Base-by-base conservation (phyloP, 2,888 invertebrate genomes). In the Thymelicus sylvestris region DNA sequence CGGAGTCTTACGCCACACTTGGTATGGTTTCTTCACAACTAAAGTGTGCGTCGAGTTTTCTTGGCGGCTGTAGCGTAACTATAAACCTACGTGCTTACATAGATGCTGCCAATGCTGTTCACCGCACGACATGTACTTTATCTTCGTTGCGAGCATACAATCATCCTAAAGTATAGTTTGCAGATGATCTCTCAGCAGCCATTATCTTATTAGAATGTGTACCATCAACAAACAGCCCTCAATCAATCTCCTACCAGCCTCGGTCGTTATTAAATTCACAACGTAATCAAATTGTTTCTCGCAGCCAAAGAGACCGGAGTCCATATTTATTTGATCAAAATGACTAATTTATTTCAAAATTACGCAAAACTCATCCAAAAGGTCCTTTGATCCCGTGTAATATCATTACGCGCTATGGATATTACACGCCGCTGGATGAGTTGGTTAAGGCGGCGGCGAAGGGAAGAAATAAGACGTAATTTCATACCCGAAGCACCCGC, bases 241-340 rank as follows among this genome's bases (percentile, higher is more conserved):
- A 15, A 55, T 55, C 55, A 55, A 13, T 55, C 6, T 12, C 24
- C 12, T 12, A 7, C 24, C 24, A 12, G 12, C 24, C 12, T 55
- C 55, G 7, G 12, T 24, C 55, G 24, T 59, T 39, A 59, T 59
- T 59, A 44, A 66, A 66, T 52, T 66, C 57, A 44, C 31, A 31
- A 57, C 44, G 66, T 57, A 66, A 66, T 66, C 66, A 47, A 41
- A 24, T 66, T 66, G 66, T 57, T 55, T 39, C 50, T 31, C 47
- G 66, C 47, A 38, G 50, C 63, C 57, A 52, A 24, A 67, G 62
- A 31, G 44, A 57, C n/a, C 62, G 38, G 63, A 63, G 47, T 55
- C 63, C 63, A 68, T 68, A 68, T 68, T 68, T 68, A 68, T 68
- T 68, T 63, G 68, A 68, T 68, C 55, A 63, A 68, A 68, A 68